Conservation (phyloP, 1,140 invertebrate species). For the Drosophila quadrilineata region DNA sequence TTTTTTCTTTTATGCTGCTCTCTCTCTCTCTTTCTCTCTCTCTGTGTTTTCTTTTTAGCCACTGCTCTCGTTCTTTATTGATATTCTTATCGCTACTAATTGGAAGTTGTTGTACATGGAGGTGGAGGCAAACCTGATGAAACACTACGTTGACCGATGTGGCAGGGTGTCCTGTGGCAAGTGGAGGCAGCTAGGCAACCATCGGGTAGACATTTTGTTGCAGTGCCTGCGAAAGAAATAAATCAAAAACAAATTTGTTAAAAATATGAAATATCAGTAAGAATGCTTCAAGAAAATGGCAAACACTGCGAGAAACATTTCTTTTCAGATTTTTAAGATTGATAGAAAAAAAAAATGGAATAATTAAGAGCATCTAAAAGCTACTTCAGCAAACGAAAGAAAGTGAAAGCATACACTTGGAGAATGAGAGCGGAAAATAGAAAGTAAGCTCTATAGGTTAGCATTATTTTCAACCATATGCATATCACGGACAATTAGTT, state of each 20-base stretch:
- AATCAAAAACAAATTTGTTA: neutral
- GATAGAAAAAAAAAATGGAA: too few species aligned
- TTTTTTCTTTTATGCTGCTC: neutral
- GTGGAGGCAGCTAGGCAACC: slow-evolving; percentile 8
- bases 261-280: too few species aligned
- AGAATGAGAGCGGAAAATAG: too few species aligned
- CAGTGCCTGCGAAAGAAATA: slow-evolving; percentile 7
- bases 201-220: slow-evolving; percentile 14
- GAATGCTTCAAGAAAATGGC: too few species aligned
- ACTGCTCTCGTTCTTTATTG: slow-evolving; percentile 1
- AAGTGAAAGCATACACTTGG: too few species aligned
- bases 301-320: too few species aligned
- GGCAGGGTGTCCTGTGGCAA: slow-evolving; percentile 44
- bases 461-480: too few species aligned
- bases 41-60: neutral
- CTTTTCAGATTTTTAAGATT: too few species aligned
- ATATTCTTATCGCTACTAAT: neutral
- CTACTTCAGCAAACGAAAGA: too few species aligned
- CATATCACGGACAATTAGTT: too few species aligned
- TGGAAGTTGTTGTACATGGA: slow-evolving; percentile 8
- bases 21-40: slow-evolving; percentile 4
- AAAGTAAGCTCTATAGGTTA: too few species aligned
- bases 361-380: too few species aligned
- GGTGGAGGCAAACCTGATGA: slow-evolving; percentile 19
- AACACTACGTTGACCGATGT: slow-evolving; percentile 28